phyloP scores from a whole-genome alignment of 2,888 invertebrate genomes.

The Apomyelois bistriatella region DNA sequence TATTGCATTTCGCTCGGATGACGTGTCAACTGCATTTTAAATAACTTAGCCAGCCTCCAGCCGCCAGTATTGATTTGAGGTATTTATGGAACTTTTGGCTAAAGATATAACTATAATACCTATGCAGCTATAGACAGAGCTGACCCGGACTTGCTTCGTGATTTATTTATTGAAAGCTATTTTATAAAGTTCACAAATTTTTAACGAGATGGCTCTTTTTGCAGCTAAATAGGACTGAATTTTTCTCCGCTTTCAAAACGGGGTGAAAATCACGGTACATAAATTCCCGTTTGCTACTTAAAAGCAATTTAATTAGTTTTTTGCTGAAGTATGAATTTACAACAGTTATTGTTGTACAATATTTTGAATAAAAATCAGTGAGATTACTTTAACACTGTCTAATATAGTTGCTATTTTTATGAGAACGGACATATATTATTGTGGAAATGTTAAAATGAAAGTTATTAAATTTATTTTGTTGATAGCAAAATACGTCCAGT shows the following conservation, averaged over 20 bases:
- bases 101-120: not conserved
- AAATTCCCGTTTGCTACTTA: constrained; percentile 7
- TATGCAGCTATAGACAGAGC: not conserved
- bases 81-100: constrained; percentile 40
- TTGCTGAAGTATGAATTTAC: constrained; percentile 7
- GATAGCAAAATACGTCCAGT: too few relatives aligned
- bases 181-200: constrained; percentile 5
- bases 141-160: not conserved
- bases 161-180: constrained; percentile 10
- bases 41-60: constrained; percentile 61
- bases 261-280: constrained; percentile 10
- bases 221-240: not conserved
- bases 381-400: not conserved
- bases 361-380: not conserved
- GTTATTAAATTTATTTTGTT: too few relatives aligned
- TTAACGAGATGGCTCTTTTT: constrained; percentile 8
- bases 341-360: not conserved
- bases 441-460: too few relatives aligned
- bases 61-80: constrained; percentile 55
- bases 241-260: constrained; percentile 7
- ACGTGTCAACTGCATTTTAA: constrained; percentile 76
- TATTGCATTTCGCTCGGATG: constrained; percentile 72
- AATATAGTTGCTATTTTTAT: too few relatives aligned
- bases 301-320: constrained; percentile 9
- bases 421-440: too few relatives aligned